Conservation (phyloP, 2,888 invertebrate species). For the Palloptera scutellata region DNA sequence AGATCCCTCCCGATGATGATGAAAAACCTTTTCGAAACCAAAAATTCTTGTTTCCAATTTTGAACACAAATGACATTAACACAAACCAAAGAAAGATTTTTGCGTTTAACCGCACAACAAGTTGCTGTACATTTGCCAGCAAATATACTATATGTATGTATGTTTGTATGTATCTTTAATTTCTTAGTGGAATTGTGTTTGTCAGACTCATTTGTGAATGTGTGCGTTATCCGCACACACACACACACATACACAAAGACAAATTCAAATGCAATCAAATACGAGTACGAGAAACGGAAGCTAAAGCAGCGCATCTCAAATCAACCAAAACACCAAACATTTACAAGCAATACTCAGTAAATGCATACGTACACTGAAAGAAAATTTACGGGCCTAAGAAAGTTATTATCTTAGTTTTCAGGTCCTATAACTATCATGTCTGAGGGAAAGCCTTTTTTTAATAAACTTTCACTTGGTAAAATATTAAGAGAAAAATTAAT, state of each 20-base stretch:
- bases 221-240: too few relatives aligned
- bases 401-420: too few relatives aligned
- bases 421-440: too few relatives aligned
- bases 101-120: constrained; percentile 45
- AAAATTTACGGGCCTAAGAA: too few relatives aligned
- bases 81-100: constrained; percentile 39
- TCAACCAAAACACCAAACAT: constrained; percentile 12
- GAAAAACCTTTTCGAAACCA: not conserved
- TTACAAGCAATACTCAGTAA: not conserved
- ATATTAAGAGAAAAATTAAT: too few relatives aligned
- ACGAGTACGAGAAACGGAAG: not conserved
- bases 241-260: not conserved
- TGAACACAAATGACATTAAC: constrained; percentile 39
- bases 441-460: too few relatives aligned
- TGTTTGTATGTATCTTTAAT: not conserved
- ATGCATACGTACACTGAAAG: too few relatives aligned
- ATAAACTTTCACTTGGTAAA: too few relatives aligned
- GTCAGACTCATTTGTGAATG: too few relatives aligned
- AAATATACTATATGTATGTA: constrained; percentile 12
- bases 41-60: constrained; percentile 13
- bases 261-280: not conserved
- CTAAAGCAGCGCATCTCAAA: constrained; percentile 7
- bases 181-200: too few relatives aligned
- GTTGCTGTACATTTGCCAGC: constrained; percentile 46
- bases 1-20: not conserved